phyloP scores from a whole-genome alignment of 2,888 invertebrate species.

The Tillus elongatus region DNA sequence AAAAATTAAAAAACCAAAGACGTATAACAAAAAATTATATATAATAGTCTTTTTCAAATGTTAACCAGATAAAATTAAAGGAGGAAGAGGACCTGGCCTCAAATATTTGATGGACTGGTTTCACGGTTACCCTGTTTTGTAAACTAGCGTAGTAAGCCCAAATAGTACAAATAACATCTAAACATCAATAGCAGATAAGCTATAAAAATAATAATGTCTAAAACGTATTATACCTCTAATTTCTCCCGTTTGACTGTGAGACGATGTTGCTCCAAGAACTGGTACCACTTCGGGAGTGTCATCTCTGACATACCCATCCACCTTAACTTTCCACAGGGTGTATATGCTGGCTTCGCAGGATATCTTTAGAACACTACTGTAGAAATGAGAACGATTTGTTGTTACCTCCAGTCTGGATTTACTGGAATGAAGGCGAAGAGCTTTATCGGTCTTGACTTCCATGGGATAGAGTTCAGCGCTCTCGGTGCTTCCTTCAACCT shows the following conservation, averaged over 20 bases:
- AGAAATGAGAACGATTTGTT: slow-evolving; percentile 31
- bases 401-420: slow-evolving; percentile 33
- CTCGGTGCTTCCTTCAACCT: slow-evolving; percentile 28
- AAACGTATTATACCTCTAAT: too few relatives aligned
- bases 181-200: too few relatives aligned
- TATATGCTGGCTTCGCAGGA: slow-evolving; percentile 34
- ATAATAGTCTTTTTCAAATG: too few relatives aligned
- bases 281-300: slow-evolving; percentile 34
- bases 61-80: too few relatives aligned
- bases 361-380: slow-evolving; percentile 31
- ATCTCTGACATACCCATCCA: slow-evolving; percentile 31
- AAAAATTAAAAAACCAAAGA: too few relatives aligned
- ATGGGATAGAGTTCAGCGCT: slow-evolving; percentile 27
- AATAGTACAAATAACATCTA: too few relatives aligned
- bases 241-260: slow-evolving; percentile 35
- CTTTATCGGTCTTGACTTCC: slow-evolving; percentile 25
- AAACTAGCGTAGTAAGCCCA: too few relatives aligned
- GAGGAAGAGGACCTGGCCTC: too few relatives aligned
- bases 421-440: slow-evolving; percentile 28
- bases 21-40: too few relatives aligned
- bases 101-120: too few relatives aligned
- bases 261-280: slow-evolving; percentile 38
- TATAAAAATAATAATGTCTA: too few relatives aligned
- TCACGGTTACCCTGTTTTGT: too few relatives aligned
- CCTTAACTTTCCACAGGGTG: slow-evolving; percentile 31